Evolutionary conservation across 2,797 vertebrate genomes (phyloP).

Genomic region (Sebastes vulpes): DNA sequence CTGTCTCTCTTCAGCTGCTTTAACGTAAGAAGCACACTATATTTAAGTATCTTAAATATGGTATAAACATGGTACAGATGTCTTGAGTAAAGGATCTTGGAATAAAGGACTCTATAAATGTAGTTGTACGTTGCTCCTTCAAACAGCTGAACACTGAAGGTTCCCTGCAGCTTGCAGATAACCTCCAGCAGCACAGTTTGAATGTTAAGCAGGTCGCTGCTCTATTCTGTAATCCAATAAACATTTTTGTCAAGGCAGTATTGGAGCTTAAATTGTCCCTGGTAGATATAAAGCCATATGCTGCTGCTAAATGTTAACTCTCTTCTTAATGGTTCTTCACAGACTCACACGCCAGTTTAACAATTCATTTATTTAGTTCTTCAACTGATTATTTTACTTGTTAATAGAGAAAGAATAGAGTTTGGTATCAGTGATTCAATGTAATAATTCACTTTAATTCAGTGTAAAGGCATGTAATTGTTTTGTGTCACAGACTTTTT

Average conservation of each 20-base stretch:
- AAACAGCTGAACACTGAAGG: background rate
- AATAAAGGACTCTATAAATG: background rate
- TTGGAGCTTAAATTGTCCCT: constrained; percentile 3
- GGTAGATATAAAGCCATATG: constrained; percentile 1
- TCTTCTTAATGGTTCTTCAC: background rate
- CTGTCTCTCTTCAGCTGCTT: background rate
- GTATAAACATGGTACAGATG: background rate
- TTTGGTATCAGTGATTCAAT: background rate
- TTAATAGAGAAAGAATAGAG: background rate
- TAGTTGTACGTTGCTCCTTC: background rate
- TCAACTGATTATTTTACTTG: background rate
- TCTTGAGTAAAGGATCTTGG: background rate
- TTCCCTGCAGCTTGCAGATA: background rate
- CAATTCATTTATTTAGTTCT: background rate
- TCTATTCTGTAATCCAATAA: constrained; percentile 16
- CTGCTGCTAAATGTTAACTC: background rate
- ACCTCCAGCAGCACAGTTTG: constrained; percentile 16
- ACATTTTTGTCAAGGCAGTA: constrained; percentile 1
- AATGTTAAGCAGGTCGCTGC: constrained; percentile 18
- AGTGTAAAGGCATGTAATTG: background rate
- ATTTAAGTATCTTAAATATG: background rate
- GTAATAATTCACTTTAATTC: background rate
- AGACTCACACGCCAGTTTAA: background rate
- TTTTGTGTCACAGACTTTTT: background rate
- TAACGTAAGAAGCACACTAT: background rate